A percentile compares a stretch with the other conserved stretches of the same genome.
phyloP scores from a whole-genome alignment of 2,888 invertebrate species.

The Erebia ligea region DNA sequence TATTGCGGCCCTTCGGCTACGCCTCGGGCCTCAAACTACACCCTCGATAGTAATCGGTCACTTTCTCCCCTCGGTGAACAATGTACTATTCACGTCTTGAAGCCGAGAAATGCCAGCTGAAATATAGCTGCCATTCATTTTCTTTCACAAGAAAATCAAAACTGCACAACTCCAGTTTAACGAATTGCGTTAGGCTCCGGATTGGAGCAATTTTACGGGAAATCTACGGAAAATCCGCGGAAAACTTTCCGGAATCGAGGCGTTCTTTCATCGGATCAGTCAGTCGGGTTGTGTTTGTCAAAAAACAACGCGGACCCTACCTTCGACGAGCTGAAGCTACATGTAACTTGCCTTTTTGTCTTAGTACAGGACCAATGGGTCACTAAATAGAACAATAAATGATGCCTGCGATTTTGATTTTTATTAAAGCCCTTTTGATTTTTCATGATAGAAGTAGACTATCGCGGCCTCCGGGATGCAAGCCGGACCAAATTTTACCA shows the following conservation, averaged over 20 bases:
- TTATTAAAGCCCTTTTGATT: too few species aligned
- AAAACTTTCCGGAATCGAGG: conserved; percentile 20
- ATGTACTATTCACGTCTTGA: conserved; percentile 19
- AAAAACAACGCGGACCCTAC: neutral
- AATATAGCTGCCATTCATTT: conserved; percentile 28
- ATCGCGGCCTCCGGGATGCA: too few species aligned
- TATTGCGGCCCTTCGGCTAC: too few species aligned
- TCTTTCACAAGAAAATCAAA: conserved; percentile 29
- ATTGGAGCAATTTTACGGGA: conserved; percentile 17
- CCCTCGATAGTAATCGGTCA: too few species aligned
- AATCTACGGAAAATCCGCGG: conserved; percentile 14
- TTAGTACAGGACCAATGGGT: neutral
- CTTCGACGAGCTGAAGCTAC: neutral
- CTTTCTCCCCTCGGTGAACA: too few species aligned
- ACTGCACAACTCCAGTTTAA: conserved; percentile 29
- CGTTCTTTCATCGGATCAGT: conserved; percentile 23
- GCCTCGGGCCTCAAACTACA: too few species aligned
- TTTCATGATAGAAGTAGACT: too few species aligned
- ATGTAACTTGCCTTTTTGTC: neutral
- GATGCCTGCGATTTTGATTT: too few species aligned
- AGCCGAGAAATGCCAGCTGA: conserved; percentile 18
- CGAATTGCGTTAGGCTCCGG: conserved; percentile 25
- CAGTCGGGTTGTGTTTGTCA: conserved; percentile 11
- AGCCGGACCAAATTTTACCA: too few species aligned
- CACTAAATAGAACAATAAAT: neutral